phyloP scores from a whole-genome alignment of 1,140 invertebrate genomes.

The Anastrepha obliqua region DNA sequence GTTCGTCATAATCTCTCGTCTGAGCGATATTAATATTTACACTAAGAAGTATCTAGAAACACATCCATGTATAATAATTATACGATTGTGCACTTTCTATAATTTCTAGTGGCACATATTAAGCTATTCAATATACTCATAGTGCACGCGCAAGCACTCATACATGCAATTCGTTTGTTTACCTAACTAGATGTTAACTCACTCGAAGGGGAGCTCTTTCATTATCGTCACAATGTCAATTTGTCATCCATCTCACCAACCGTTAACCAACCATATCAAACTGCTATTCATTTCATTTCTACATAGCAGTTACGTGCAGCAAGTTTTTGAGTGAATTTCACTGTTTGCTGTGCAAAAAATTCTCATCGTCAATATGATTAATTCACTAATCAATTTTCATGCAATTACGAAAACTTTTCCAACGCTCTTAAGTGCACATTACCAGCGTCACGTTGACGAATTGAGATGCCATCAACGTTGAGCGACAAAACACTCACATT shows the following conservation, averaged over 20 bases:
- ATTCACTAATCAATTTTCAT: conserved; percentile 50
- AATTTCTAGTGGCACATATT: background rate
- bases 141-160: too few species aligned
- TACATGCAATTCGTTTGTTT: background rate
- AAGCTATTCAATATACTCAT: background rate
- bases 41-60: too few species aligned
- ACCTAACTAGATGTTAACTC: background rate
- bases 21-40: too few species aligned
- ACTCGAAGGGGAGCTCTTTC: background rate
- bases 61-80: background rate
- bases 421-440: conserved; percentile 27
- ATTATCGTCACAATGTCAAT: background rate
- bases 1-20: too few species aligned
- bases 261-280: conserved; percentile 26
- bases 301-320: background rate
- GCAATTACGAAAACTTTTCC: conserved; percentile 46
- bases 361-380: conserved; percentile 34
- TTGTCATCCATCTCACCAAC: background rate
- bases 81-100: background rate
- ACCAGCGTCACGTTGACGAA: background rate
- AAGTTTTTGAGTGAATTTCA: conserved; percentile 46
- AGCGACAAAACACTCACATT: background rate
- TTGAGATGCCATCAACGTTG: background rate
- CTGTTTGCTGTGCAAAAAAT: conserved; percentile 33
- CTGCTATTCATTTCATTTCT: conserved; percentile 5